A percentile compares a stretch with the other conserved stretches of the same genome.
Evolutionary conservation across 1,140 invertebrate species (phyloP).

Genomic region (Euwallacea fornicatus): DNA sequence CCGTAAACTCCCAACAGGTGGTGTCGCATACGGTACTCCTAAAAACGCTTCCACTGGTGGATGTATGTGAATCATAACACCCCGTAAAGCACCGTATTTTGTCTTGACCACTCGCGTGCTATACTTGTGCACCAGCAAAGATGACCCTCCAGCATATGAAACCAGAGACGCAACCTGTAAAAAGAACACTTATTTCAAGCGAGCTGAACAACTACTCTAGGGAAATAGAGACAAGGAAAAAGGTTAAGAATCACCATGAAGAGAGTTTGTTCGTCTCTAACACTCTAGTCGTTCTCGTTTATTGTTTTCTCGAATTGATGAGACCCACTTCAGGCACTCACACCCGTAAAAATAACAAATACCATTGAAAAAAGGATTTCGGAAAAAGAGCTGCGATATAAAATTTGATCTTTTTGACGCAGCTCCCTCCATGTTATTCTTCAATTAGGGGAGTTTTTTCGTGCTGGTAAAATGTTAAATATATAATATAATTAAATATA

Average conservation of each 20-base stretch:
- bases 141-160: constrained; percentile 53
- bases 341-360: too few species aligned
- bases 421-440: too few species aligned
- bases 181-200: constrained; percentile 1
- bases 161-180: constrained; percentile 42
- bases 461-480: too few species aligned
- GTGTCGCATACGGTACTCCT: constrained; percentile 90
- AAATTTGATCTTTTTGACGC: too few species aligned
- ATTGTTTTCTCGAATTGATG: too few species aligned
- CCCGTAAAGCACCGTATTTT: constrained; percentile 83
- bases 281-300: too few species aligned
- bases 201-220: background rate
- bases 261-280: too few species aligned
- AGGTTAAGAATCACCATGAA: background rate
- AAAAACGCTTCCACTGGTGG: constrained; percentile 90
- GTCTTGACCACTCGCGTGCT: constrained; percentile 79
- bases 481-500: too few species aligned
- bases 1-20: constrained; percentile 72
- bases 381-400: too few species aligned
- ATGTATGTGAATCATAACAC: constrained; percentile 75
- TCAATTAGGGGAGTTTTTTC: too few species aligned
- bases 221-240: background rate
- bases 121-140: constrained; percentile 67
- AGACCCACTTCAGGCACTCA: too few species aligned
- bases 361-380: too few species aligned